A percentile compares a stretch with the other conserved stretches of the same genome.
Conservation (phyloP, 2,888 invertebrate genomes). For the Drosophila pseudotakahashii region DNA sequence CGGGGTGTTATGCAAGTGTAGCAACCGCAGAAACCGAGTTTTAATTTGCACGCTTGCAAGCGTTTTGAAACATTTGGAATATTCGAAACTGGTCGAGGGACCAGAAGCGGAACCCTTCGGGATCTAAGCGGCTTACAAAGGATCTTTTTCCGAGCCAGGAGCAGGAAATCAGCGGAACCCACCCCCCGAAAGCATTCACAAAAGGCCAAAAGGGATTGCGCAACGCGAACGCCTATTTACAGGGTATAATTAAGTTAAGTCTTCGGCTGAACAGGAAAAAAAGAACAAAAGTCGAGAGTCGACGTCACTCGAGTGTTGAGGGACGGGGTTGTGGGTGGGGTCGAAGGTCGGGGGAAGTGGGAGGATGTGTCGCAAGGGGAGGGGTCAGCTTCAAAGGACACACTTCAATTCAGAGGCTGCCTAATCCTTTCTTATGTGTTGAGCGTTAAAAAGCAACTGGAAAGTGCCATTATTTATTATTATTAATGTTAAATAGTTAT, state of each 20-base stretch:
- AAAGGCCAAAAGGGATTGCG: constrained; percentile 58
- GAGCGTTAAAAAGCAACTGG: no score
- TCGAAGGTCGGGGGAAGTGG: constrained; percentile 11
- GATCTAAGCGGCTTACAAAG: constrained; percentile 78
- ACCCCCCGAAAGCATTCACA: constrained; percentile 16
- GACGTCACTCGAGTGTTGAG: constrained; percentile 40
- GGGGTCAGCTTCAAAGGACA: constrained; percentile 18
- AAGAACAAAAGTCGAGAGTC: constrained; percentile 69
- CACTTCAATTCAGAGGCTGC: constrained; percentile 6
- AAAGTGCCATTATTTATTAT: no score
- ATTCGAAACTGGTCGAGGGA: constrained; percentile 68
- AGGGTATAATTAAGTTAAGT: constrained; percentile 74
- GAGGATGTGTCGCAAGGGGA: constrained; percentile 4
- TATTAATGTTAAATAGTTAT: no score
- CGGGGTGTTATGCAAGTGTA: constrained; percentile 72
- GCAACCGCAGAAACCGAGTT: constrained; percentile 79
- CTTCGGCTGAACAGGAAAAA: constrained; percentile 60
- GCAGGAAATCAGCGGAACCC: constrained; percentile 59
- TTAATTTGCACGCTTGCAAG: constrained; percentile 79
- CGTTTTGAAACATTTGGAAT: constrained; percentile 60
- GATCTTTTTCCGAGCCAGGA: constrained; percentile 36
- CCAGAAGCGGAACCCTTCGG: constrained; percentile 34
- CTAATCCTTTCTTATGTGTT: neutral
- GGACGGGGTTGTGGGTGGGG: constrained; percentile 10
- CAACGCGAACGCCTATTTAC: constrained; percentile 79